A percentile compares a stretch with the other conserved stretches of the same genome.
Conservation (phyloP, 2,113 vertebrate species). For the Mugil cephalus region DNA sequence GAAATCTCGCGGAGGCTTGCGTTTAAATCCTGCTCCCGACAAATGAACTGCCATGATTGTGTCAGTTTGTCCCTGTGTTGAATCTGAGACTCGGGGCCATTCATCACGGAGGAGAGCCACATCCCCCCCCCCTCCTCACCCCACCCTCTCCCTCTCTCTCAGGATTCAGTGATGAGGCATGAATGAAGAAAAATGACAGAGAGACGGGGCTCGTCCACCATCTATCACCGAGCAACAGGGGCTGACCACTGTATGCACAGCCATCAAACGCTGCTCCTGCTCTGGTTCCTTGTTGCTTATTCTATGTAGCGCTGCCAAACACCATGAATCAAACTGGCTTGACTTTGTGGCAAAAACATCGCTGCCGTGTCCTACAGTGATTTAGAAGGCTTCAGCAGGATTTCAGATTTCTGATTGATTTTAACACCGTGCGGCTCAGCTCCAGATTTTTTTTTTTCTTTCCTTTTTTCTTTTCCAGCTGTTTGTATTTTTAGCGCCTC, state of each 20-base stretch:
- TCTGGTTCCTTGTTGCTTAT: slow-evolving; percentile 16
- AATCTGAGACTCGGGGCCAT: slow-evolving; percentile 36
- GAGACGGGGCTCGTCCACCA: slow-evolving; percentile 34
- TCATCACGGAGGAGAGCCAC: slow-evolving; percentile 36
- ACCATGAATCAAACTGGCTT: slow-evolving; percentile 43
- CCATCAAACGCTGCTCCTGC: slow-evolving; percentile 13
- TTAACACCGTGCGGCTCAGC: not conserved
- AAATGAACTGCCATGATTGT: slow-evolving; percentile 57
- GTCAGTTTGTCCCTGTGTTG: slow-evolving; percentile 54
- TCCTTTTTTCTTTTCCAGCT: slow-evolving; percentile 1
- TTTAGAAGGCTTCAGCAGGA: slow-evolving; percentile 24
- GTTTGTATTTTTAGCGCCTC: slow-evolving; percentile 67
- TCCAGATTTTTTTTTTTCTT: slow-evolving; percentile 36
- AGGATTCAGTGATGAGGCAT: slow-evolving; percentile 39
- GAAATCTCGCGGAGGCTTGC: not conserved
- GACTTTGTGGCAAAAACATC: slow-evolving; percentile 41
- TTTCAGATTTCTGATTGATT: slow-evolving; percentile 53
- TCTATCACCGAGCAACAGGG: slow-evolving; percentile 46
- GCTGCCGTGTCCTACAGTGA: slow-evolving; percentile 25
- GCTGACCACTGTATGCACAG: not conserved
- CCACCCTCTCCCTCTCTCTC: not conserved
- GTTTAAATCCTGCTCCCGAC: slow-evolving; percentile 47
- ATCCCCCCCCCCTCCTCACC: not conserved
- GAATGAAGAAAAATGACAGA: slow-evolving; percentile 68
- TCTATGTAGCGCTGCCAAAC: not conserved